These are phyloP conservation scores for Oscheius sp. DNA, from an alignment of 2,888 invertebrate species.

Conservation along the genomic window DNA sequence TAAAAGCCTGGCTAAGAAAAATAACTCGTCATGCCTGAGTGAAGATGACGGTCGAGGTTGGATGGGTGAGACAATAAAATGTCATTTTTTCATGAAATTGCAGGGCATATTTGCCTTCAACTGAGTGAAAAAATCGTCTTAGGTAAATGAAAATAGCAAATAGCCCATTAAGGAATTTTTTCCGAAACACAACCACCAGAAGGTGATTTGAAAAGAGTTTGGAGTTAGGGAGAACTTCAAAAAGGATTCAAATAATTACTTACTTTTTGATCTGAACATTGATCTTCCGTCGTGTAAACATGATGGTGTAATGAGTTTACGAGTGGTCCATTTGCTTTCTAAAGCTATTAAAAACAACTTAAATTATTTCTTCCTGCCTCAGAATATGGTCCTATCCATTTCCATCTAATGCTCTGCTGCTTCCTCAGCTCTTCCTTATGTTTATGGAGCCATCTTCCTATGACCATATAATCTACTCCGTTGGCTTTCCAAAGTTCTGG, in stretches of 20 bases:
- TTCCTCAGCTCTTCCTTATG: slow-evolving; percentile 83
- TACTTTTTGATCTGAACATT: slow-evolving; percentile 76
- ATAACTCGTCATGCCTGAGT: too few species aligned
- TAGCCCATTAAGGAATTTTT: too few species aligned
- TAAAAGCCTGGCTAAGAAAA: too few species aligned
- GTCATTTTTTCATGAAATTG: too few species aligned
- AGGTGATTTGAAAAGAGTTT: too few species aligned
- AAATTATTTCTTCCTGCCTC: slow-evolving; percentile 2
- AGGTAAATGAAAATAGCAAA: too few species aligned
- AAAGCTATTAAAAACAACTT: background rate
- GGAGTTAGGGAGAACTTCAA: too few species aligned
- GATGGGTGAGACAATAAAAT: too few species aligned
- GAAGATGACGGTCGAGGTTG: too few species aligned
- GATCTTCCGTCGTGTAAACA: slow-evolving; percentile 92
- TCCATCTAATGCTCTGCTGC: slow-evolving; percentile 85
- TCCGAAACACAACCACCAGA: too few species aligned
- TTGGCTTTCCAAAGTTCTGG: slow-evolving; percentile 87
- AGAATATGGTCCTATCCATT: slow-evolving; percentile 76
- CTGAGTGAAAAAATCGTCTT: too few species aligned
- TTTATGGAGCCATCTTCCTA: slow-evolving; percentile 86
- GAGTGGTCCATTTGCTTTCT: background rate
- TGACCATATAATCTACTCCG: slow-evolving; percentile 83
- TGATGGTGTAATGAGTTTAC: slow-evolving; percentile 89
- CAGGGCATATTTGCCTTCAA: too few species aligned
- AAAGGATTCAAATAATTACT: background rate